These are phyloP conservation scores for Falco naumanni DNA, from an alignment of 2,797 vertebrate genomes.

Conservation along the genomic window DNA sequence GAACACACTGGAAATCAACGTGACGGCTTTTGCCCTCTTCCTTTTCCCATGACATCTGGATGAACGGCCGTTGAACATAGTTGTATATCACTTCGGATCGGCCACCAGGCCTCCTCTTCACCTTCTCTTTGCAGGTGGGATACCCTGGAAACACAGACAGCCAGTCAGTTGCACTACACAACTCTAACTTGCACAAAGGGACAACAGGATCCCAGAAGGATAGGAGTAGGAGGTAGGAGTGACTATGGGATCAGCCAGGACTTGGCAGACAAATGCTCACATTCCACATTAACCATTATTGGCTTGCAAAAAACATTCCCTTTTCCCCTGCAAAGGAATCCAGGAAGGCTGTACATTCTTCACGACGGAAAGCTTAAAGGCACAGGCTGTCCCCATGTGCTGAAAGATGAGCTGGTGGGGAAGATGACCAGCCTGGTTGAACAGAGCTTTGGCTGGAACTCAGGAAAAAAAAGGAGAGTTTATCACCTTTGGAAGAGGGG, in stretches of 20 bases:
- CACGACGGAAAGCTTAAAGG: background rate
- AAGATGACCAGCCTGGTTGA: too few relatives aligned
- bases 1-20: conserved; percentile 85
- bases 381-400: too few relatives aligned
- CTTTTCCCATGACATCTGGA: conserved; percentile 88
- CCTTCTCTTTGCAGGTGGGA: conserved; percentile 86
- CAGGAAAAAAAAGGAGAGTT: too few relatives aligned
- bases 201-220: background rate
- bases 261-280: background rate
- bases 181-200: background rate
- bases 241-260: background rate
- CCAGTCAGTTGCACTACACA: background rate
- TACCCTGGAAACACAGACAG: conserved; percentile 74
- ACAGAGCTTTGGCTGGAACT: too few relatives aligned
- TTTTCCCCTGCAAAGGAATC: background rate
- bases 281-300: background rate
- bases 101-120: conserved; percentile 82
- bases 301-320: background rate
- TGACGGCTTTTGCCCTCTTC: conserved; percentile 87
- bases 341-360: background rate
- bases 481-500: too few relatives aligned
- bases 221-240: background rate
- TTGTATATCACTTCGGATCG: conserved; percentile 87
- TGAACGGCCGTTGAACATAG: conserved; percentile 84
- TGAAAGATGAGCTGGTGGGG: too few relatives aligned